Evolutionary conservation across 2,113 vertebrate genomes (phyloP), one percentile per base, ranked within the genome.

Genomic region (Istiophorus platypterus): DNA sequence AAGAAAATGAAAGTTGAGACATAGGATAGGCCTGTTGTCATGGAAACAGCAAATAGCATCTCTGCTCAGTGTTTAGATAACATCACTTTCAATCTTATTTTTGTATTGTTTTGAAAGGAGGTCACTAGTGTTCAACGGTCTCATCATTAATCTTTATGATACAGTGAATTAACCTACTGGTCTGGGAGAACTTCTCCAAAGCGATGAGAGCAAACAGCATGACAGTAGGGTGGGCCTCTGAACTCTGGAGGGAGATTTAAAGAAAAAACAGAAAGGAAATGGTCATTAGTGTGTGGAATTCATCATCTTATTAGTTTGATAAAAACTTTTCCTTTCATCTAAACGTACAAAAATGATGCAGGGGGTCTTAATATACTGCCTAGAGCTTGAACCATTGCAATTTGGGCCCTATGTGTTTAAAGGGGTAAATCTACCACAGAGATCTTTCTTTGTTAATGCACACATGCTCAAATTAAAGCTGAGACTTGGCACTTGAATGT

Each of bases 201-300:
- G 98, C 98, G 78, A 99, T 99, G 81, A 99, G 97, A 91, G 98
- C 98, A 95, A 99, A 99, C 91, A 99, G 96, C 97, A 99, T 99
- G 86, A 99, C 98, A 26, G 97, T 99, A 0, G 98, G 98, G 76
- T 99, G 98, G 63, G 98, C 96, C 90, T 98, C 97, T 57, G 97
- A 96, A 90, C 97, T 97, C 98, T 99, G 91, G 84, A 91, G 86
- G 78, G 90, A 77, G 8, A 81, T 59, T 62, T 1, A 34, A 6
- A 34, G 31, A 34, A 34, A 34, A 6, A n/a, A 65, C 42, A 86
- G 2, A 68, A 26, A 54, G 57, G 49, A 69, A 65, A 51, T 4
- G 0, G 2, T 52, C 31, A 52, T 52, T 6, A 29, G 22, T 13
- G 68, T 57, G 29, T 15, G 22, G 2, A 59, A 17, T 47, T 57